Evolutionary conservation across 2,113 vertebrate species (phyloP), one percentile per base, ranked within the genome.

Genomic region (Xenopus borealis): DNA sequence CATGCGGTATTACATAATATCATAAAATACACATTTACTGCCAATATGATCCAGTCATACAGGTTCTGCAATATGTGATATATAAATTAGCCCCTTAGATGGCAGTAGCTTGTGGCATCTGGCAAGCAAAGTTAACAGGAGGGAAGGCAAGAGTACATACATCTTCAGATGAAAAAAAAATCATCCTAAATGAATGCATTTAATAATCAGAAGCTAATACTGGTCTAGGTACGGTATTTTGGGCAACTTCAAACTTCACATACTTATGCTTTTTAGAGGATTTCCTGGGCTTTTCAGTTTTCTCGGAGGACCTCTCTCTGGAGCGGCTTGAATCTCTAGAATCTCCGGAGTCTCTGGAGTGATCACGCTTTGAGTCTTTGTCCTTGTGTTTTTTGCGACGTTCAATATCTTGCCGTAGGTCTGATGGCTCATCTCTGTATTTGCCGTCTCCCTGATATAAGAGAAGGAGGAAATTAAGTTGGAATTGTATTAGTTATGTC

Each of bases 361-460:
- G 91, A 81, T 95, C 93, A 8, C 91, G 91, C 84, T 93, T 94
- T 85, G 87, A 88, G 85, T 94, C 94, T 81, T 86, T 89, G 83
- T 95, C 93, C 80, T 94, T 93, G 89, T 94, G 93, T 90, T 96
- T 96, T 94, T 97, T 99, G 85, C 94, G 94, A 16, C 94, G 94
- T 78, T 98, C 95, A 87, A 98, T 97, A 88, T 98, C 96, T 91
- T 96, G 92, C 78, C 94, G 94, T 62, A 99, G 95, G 84, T 99
- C 96, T 87, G 93, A 86, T 64, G 94, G 85, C 79, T 97, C 95
- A 12, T 92, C 92, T 83, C 95, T 98, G 52, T 87, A 87, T 87
- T 95, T 96, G 82, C 91, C 90, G 68, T 91, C 92, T 19, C 89
- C 90, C 97, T 99, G 91, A 27, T 83, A 79, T 30, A n/a, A 68